These are phyloP conservation scores for Serinus canaria DNA, from an alignment of 2,113 vertebrate genomes.

Conservation along the genomic window DNA sequence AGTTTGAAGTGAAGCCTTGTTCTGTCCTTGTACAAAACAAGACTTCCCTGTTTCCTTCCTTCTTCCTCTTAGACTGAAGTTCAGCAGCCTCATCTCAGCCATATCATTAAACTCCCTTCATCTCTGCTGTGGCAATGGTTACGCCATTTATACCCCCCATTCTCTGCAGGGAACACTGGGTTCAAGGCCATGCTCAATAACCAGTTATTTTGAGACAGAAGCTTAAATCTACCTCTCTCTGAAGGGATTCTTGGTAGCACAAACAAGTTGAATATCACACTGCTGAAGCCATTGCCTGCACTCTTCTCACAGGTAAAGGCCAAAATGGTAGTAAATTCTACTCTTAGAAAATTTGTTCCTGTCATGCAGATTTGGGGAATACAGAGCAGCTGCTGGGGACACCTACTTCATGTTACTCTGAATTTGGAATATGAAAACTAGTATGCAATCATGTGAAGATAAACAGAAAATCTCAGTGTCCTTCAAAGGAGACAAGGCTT, in stretches of 20 bases:
- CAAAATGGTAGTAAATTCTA: not conserved
- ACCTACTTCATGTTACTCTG: not conserved
- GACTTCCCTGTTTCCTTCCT: not conserved
- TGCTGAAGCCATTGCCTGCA: not conserved
- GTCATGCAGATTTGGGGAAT: not conserved
- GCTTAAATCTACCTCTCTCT: not conserved
- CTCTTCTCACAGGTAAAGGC: not conserved
- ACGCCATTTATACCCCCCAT: accelerated
- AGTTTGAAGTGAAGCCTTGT: not conserved
- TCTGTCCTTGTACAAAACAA: not conserved
- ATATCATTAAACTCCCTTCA: not conserved
- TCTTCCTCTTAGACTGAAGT: not conserved
- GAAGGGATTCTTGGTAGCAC: not conserved
- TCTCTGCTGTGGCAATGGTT: accelerated
- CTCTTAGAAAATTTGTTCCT: not conserved
- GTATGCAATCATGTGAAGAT: not conserved
- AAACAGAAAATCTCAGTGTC: not conserved
- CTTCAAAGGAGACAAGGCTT: not conserved
- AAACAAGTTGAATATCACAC: not conserved
- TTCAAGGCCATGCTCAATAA: not conserved
- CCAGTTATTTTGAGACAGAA: not conserved
- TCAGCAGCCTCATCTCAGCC: not conserved
- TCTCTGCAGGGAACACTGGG: not conserved
- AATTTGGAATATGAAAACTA: not conserved
- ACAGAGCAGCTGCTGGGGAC: not conserved